Evolutionary conservation across 2,113 vertebrate genomes (phyloP), one percentile per base, ranked within the genome.

Genomic region (Prunella himalayana): DNA sequence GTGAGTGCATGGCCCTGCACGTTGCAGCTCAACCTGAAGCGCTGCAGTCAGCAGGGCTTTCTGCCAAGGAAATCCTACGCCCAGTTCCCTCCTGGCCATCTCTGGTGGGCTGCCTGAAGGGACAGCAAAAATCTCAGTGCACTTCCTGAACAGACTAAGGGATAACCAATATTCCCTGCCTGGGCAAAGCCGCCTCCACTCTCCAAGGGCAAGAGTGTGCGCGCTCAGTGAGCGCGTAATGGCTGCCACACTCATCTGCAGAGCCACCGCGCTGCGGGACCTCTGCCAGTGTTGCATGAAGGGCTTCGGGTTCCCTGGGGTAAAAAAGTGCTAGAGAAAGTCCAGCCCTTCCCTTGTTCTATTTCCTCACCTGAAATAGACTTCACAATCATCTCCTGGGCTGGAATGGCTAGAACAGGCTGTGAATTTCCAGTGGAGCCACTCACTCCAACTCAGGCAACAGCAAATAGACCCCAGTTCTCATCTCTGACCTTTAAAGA

Each of bases 221-320:
- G 2, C 30, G 82, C 87, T 93, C 95, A 95, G 89, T 92, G 77
- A 96, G 94, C 85, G 0, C 12, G 13, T 96, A 91, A 97, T 90
- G 94, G 82, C 88, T 76, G 86, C 92, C 71, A 95, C 75, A 18
- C 86, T 91, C 25, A 1, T 82, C 92, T 64, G 80, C 17, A 7
- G 80, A 94, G 75, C 86, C 82, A 71, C 91, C 1, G 5, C 6
- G 2, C 87, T 87, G 45, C 53, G 94, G 88, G 60, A 84, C 68
- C 83, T 95, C 96, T 90, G 92, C 27, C 92, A 87, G 65, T 56
- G 66, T 87, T 96, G 91, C 94, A 81, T 92, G 92, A 97, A 97
- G 89, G 94, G 75, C 91, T 96, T 96, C 60, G 80, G 64, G 42
- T 10, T 96, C 94, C 76, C 94, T 87, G 89, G 88, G 68, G 89